Conservation (phyloP, 1,140 invertebrate genomes). For the Dicyema japonicum region DNA sequence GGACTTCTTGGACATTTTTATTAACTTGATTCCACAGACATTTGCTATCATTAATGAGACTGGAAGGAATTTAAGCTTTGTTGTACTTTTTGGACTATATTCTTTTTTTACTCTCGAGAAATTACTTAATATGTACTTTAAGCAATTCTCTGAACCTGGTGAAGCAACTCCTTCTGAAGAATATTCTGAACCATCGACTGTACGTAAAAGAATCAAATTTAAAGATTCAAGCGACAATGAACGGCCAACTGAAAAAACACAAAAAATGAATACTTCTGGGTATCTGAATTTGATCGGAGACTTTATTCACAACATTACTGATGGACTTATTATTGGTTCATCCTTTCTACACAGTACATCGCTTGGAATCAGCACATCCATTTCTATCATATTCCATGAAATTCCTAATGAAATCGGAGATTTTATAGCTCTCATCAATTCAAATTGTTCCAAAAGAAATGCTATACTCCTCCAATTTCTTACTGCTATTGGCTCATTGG, state of each 20-base stretch:
- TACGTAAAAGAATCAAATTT: too few relatives aligned
- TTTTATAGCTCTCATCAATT: constrained; percentile 75
- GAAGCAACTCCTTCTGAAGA: too few relatives aligned
- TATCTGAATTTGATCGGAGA: constrained; percentile 72
- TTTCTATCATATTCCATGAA: constrained; percentile 72
- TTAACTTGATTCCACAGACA: too few relatives aligned
- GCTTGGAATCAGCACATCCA: constrained; percentile 39
- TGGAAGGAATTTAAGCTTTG: too few relatives aligned
- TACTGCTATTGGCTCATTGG: constrained; percentile 66
- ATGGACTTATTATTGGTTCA: constrained; percentile 72
- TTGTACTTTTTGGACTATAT: too few relatives aligned
- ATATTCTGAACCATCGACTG: too few relatives aligned
- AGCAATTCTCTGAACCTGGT: too few relatives aligned
- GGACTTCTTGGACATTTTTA: too few relatives aligned
- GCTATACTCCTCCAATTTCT: constrained; percentile 58
- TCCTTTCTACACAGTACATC: constrained; percentile 52
- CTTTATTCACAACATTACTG: constrained; percentile 77
- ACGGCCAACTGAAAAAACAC: neutral
- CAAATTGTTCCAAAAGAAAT: constrained; percentile 51
- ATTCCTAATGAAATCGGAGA: constrained; percentile 91
- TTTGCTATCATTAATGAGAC: too few relatives aligned
- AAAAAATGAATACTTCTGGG: constrained; percentile 52
- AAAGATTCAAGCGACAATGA: too few relatives aligned
- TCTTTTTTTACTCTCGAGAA: too few relatives aligned
- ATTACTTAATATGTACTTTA: too few relatives aligned